These are phyloP conservation scores for Melitaea athalia DNA, from an alignment of 2,888 invertebrate genomes.

Conservation along the genomic window DNA sequence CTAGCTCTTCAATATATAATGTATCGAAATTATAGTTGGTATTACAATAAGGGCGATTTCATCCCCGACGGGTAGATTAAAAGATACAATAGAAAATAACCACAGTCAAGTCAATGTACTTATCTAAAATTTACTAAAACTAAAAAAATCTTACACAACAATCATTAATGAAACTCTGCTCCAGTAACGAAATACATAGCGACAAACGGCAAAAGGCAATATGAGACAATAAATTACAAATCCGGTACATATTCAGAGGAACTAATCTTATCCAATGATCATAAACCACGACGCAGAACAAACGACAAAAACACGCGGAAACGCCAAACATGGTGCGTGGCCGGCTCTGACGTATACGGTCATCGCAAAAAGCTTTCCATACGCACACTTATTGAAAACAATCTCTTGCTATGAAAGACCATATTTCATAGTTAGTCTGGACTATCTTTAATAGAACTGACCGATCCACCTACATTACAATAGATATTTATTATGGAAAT, in stretches of 20 bases:
- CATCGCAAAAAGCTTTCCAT: conserved; percentile 14
- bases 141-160: neutral
- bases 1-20: no score
- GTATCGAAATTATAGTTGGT: no score
- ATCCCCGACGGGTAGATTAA: no score
- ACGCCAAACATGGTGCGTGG: conserved; percentile 32
- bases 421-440: conserved; percentile 6
- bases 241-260: conserved; percentile 15
- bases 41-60: no score
- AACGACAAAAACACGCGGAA: conserved; percentile 33
- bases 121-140: neutral
- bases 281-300: conserved; percentile 24
- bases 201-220: neutral
- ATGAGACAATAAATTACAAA: conserved; percentile 8
- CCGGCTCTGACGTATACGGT: conserved; percentile 21
- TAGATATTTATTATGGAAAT: neutral
- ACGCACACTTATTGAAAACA: conserved; percentile 11
- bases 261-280: conserved; percentile 25
- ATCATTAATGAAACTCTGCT: neutral
- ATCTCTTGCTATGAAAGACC: conserved; percentile 7
- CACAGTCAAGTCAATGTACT: no score
- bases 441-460: neutral
- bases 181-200: neutral
- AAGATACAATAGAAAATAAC: no score
- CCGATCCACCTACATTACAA: neutral